A percentile compares a stretch with the other conserved stretches of the same genome.
Conservation (phyloP, 2,888 invertebrate species). For the Holacanthella duospinosa region DNA sequence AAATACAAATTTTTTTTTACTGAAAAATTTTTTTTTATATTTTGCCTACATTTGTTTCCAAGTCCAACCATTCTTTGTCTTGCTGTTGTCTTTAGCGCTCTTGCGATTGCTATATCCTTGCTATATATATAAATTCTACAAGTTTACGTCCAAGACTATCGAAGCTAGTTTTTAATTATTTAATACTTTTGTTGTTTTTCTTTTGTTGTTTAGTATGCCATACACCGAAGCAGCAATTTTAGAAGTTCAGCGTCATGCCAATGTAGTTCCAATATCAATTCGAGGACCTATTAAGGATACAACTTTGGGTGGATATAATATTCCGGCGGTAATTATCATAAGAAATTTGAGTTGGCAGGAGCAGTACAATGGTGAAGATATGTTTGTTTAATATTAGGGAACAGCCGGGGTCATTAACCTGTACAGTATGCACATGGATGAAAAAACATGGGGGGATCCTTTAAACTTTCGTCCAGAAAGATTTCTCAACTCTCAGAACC, state of each 20-base stretch:
- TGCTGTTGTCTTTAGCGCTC: no score
- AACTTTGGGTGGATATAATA: slow-evolving; percentile 13
- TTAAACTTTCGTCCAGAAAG: slow-evolving; percentile 22
- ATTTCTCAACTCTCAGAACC: slow-evolving; percentile 13
- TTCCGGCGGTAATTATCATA: slow-evolving; percentile 19
- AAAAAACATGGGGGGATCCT: slow-evolving; percentile 19
- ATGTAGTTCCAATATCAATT: slow-evolving; percentile 24
- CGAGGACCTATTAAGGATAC: slow-evolving; percentile 19
- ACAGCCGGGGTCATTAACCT: slow-evolving; percentile 20
- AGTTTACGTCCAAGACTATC: neutral
- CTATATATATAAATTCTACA: no score
- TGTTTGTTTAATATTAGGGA: slow-evolving; percentile 12
- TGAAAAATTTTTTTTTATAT: no score
- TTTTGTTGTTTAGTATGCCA: slow-evolving; percentile 23
- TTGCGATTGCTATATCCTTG: no score
- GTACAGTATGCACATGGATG: slow-evolving; percentile 18
- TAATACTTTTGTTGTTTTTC: no score
- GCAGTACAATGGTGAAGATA: neutral
- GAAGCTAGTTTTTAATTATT: neutral
- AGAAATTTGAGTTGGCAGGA: neutral
- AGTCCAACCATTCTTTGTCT: no score
- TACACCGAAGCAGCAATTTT: slow-evolving; percentile 29
- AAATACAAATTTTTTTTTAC: no score
- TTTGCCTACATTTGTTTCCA: no score
- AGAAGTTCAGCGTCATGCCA: slow-evolving; percentile 27